phyloP scores from a whole-genome alignment of 2,113 vertebrate genomes.

The Danionella cerebrum region DNA sequence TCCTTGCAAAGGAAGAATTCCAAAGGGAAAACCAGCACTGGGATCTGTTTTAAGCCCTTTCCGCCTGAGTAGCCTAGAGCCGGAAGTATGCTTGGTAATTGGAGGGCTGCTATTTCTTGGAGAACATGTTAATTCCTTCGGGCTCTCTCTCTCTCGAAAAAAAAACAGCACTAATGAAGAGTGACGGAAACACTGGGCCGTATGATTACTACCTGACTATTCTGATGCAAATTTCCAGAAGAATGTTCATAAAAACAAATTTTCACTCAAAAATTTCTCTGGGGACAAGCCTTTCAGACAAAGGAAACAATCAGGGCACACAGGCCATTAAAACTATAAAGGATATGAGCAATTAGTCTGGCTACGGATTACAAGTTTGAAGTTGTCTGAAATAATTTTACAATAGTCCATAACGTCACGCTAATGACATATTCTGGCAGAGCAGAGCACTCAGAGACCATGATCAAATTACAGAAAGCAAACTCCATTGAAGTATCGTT shows the following conservation, averaged over 20 bases:
- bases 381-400: conserved; percentile 47
- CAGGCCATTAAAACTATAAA: conserved; percentile 41
- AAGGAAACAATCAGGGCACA: conserved; percentile 45
- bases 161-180: conserved; percentile 36
- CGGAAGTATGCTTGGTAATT: background rate
- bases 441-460: conserved; percentile 21
- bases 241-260: conserved; percentile 40
- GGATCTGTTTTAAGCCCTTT: background rate
- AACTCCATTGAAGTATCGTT: conserved; percentile 10
- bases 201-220: conserved; percentile 39
- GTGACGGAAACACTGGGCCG: conserved; percentile 23
- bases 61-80: conserved; percentile 6
- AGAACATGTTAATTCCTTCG: conserved; percentile 25
- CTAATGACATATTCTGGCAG: conserved; percentile 37
- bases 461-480: conserved; percentile 35
- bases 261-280: conserved; percentile 12
- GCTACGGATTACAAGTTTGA: conserved; percentile 55
- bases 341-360: conserved; percentile 57
- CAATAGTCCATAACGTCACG: conserved; percentile 35
- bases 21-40: background rate
- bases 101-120: background rate
- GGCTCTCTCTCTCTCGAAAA: conserved; percentile 3
- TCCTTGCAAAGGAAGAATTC: background rate
- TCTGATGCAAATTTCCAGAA: conserved; percentile 46
- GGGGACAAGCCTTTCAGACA: conserved; percentile 48